Base-by-base conservation (phyloP, 64 coral and sea anemone genomes). In the Actinia equina region DNA sequence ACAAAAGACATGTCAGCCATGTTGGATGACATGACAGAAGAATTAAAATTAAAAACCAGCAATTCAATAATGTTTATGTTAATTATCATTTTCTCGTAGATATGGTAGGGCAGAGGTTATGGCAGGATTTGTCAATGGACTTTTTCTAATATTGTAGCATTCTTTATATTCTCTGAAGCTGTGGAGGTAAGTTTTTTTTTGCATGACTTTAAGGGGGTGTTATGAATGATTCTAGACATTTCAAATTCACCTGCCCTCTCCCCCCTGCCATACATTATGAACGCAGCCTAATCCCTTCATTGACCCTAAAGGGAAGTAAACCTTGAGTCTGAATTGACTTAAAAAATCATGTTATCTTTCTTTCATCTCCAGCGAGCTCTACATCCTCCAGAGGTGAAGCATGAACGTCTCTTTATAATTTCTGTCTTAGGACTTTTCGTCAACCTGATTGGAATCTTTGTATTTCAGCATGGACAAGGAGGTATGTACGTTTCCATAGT, bases 391-490 rank as follows among this genome's bases (percentile, higher is more conserved):
- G 93, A 99, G 78, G 97, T 99, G 9, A 94, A 99, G 64, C 97
- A 99, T 89, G 97, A 99, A 63, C 71, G 97, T 23, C 78, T 99
- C 17, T 99, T 99, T 90, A 85, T 99, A 71, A 88, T 99, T 17
- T 99, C 97, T 43, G 97, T 99, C 13, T 61, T 99, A 83, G 97
- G 97, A 78, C 93, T 99, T 6, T 86, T 99, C 79, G 97, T 99
- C 7, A 99, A 99, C 88, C 89, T 99, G 26, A 84, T 99, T 84
- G 97, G 97, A 19, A 99, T 99, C 42, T 99, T 99, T 91, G 97
- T 90, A 63, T 99, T 99, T 56, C 97, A 99, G 23, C 97, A 99
- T 89, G 97, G 93, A 82, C 97, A 99, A 79, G 97, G 93, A 56
- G 84, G 79, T 89, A 64, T 44, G 78, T 3, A 52, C 8, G 17